These are phyloP conservation scores for Digitonthophagus gazella DNA, from an alignment of 2,888 invertebrate species.

Conservation along the genomic window DNA sequence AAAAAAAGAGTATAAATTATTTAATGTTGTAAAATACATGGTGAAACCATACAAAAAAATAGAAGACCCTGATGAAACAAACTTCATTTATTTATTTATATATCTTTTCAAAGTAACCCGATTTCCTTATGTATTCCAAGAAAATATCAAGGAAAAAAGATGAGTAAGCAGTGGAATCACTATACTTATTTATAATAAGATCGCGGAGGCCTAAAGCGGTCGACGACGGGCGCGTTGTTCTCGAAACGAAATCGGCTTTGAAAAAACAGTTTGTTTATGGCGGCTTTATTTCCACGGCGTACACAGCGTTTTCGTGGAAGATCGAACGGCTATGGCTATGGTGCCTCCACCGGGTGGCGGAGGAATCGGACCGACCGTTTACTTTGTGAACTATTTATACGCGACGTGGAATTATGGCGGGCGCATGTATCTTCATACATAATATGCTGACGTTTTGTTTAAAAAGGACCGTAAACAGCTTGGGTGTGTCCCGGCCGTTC, in stretches of 20 bases:
- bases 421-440: constrained; percentile 27
- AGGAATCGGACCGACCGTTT: constrained; percentile 13
- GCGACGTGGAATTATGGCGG: constrained; percentile 23
- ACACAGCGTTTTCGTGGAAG: constrained; percentile 4
- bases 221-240: background rate
- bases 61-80: background rate
- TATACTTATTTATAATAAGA: background rate
- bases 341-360: constrained; percentile 5
- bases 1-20: too few relatives aligned
- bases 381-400: constrained; percentile 23
- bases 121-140: background rate
- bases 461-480: constrained; percentile 21
- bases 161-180: background rate
- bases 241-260: background rate
- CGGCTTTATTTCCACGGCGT: constrained; percentile 6
- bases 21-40: too few relatives aligned
- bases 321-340: background rate
- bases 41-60: too few relatives aligned
- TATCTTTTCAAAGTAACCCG: background rate
- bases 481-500: background rate
- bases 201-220: background rate
- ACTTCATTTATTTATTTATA: background rate
- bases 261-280: constrained; percentile 13
- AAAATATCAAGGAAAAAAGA: background rate
- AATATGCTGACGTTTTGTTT: constrained; percentile 30